Base-by-base conservation (phyloP, 2,113 vertebrate species). In the Nansenia antarctica region DNA sequence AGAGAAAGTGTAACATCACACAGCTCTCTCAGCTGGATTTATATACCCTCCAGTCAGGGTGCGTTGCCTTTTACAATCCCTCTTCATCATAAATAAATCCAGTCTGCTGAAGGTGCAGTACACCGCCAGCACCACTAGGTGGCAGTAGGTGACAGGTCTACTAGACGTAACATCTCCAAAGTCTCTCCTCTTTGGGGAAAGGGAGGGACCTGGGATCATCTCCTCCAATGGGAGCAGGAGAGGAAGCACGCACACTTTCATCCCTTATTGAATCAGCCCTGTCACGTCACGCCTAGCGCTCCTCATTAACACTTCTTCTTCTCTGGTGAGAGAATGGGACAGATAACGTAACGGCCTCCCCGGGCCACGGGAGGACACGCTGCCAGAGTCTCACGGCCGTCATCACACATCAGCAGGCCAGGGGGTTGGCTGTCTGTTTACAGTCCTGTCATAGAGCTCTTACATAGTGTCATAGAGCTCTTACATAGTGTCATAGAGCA, bases 181-280 rank as follows among this genome's bases (percentile, higher is more conserved):
- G n/a, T n/a, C n/a, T n/a, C n/a, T n/a, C n/a, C n/a, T n/a, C n/a
- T n/a, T n/a, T n/a, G n/a, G n/a, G n/a, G n/a, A n/a, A n/a, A n/a
- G n/a, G n/a, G n/a, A n/a, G n/a, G n/a, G n/a, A n/a, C n/a, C n/a
- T n/a, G n/a, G n/a, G n/a, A n/a, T n/a, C n/a, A n/a, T n/a, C n/a
- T n/a, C n/a, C n/a, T n/a, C n/a, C n/a, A n/a, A n/a, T n/a, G n/a
- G n/a, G n/a, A n/a, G n/a, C n/a, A n/a, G n/a, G n/a, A n/a, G n/a
- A n/a, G n/a, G n/a, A n/a, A n/a, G n/a, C n/a, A n/a, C n/a, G n/a
- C n/a, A n/a, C n/a, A n/a, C n/a, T n/a, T n/a, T n/a, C n/a, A n/a
- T n/a, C n/a, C n/a, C n/a, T n/a, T n/a, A 81, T 75, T 80, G 74
- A 72, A 84, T 77, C 63, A 31, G 32, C n/a, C 8, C 6, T 15